Percentiles rank a stretch among this genome's conserved stretches.
Conservation (phyloP, 2,888 invertebrate species). For the Andrena minutula region DNA sequence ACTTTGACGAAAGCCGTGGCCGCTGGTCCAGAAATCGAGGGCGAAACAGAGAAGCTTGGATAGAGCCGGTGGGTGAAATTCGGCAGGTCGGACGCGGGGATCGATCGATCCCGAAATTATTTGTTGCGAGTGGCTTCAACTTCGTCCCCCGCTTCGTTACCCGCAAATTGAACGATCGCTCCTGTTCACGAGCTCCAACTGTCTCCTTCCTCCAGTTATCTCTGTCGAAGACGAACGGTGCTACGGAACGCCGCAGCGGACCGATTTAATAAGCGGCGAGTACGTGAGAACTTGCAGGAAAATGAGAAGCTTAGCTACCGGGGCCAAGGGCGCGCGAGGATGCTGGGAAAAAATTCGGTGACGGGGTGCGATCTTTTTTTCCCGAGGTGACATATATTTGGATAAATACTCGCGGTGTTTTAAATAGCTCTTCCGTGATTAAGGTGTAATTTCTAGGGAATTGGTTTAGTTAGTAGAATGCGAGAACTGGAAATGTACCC, state of each 20-base stretch:
- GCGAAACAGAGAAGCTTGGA: neutral
- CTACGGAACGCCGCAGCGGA: too few relatives aligned
- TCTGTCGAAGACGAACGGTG: neutral
- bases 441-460: neutral
- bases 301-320: neutral
- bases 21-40: conserved; percentile 21
- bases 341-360: too few relatives aligned
- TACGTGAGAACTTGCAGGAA: neutral
- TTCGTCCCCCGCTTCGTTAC: conserved; percentile 57
- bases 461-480: neutral
- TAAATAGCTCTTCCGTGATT: neutral
- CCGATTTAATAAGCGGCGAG: conserved; percentile 16
- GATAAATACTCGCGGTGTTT: too few relatives aligned
- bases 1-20: conserved; percentile 21
- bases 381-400: too few relatives aligned
- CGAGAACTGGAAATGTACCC: neutral
- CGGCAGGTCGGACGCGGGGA: neutral
- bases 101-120: conserved; percentile 57
- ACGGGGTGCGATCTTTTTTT: too few relatives aligned
- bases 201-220: conserved; percentile 10
- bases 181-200: conserved; percentile 5
- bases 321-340: neutral
- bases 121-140: conserved; percentile 49
- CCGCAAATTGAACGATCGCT: conserved; percentile 51
- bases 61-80: neutral